phyloP scores from a whole-genome alignment of 2,888 invertebrate genomes.

The Hirudinaria manillensis region DNA sequence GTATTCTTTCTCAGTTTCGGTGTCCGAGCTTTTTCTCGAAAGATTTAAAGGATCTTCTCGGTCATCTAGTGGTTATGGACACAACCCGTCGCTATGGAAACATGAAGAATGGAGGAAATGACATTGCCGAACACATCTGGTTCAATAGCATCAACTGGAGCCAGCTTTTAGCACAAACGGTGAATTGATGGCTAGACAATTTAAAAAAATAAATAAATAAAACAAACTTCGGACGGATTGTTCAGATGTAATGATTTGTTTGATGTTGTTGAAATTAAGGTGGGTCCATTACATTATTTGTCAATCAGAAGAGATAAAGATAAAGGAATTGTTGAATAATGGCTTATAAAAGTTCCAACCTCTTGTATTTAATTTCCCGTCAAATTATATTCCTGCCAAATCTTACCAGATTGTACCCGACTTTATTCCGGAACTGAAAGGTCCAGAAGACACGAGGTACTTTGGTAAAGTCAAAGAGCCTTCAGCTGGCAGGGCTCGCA shows the following conservation, averaged over 20 bases:
- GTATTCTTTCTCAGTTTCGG: constrained; percentile 2
- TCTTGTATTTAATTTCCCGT: background rate
- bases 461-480: constrained; percentile 29
- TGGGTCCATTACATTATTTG: no score
- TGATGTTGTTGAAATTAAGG: no score
- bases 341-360: background rate
- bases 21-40: constrained; percentile 26
- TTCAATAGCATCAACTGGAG: constrained; percentile 25
- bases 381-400: background rate
- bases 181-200: background rate
- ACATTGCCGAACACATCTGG: constrained; percentile 24
- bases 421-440: constrained; percentile 25
- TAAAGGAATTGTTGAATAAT: no score
- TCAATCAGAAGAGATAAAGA: no score
- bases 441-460: constrained; percentile 29
- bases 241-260: no score
- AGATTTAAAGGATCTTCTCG: constrained; percentile 23
- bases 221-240: no score
- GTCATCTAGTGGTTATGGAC: constrained; percentile 6
- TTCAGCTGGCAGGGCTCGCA: constrained; percentile 15
- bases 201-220: background rate
- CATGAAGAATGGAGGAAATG: constrained; percentile 23
- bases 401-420: constrained; percentile 9
- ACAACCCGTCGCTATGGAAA: constrained; percentile 24
- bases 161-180: constrained; percentile 13